phyloP scores from a whole-genome alignment of 1,140 invertebrate species.

The Thrips palmi region DNA sequence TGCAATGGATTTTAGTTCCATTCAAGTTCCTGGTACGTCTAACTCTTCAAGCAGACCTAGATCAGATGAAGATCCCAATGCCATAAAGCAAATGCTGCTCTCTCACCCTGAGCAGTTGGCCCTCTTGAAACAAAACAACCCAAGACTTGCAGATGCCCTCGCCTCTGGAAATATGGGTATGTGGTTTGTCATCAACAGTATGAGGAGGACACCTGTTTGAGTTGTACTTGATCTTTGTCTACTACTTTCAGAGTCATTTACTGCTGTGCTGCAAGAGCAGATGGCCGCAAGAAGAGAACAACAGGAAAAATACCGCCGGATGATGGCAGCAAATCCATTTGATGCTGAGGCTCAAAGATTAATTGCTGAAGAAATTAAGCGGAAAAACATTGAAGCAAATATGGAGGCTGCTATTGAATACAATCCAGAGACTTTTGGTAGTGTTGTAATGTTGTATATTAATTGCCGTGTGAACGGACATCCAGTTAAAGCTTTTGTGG shows the following conservation, averaged over 20 bases:
- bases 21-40: slow-evolving; percentile 48
- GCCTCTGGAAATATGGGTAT: slow-evolving; percentile 60
- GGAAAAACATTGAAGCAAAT: slow-evolving; percentile 93
- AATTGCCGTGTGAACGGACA: slow-evolving; percentile 90
- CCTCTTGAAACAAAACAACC: slow-evolving; percentile 84
- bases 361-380: slow-evolving; percentile 88
- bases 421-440: slow-evolving; percentile 94
- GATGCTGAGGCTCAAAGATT: slow-evolving; percentile 83
- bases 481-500: slow-evolving; percentile 94
- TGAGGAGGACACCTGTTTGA: neutral
- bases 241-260: slow-evolving; percentile 51
- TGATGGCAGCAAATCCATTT: slow-evolving; percentile 88
- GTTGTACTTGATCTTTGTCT: slow-evolving; percentile 4
- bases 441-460: slow-evolving; percentile 94
- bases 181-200: slow-evolving; percentile 6
- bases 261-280: slow-evolving; percentile 62
- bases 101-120: slow-evolving; percentile 84
- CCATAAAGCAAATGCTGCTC: slow-evolving; percentile 74
- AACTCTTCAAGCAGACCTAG: slow-evolving; percentile 13
- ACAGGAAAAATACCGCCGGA: slow-evolving; percentile 62
- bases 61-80: slow-evolving; percentile 66
- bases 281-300: slow-evolving; percentile 54
- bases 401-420: slow-evolving; percentile 98
- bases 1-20: slow-evolving; percentile 68
- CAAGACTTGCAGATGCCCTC: slow-evolving; percentile 75